Conservation (phyloP, 2,797 vertebrate genomes). For the Etheostoma perlongum region DNA sequence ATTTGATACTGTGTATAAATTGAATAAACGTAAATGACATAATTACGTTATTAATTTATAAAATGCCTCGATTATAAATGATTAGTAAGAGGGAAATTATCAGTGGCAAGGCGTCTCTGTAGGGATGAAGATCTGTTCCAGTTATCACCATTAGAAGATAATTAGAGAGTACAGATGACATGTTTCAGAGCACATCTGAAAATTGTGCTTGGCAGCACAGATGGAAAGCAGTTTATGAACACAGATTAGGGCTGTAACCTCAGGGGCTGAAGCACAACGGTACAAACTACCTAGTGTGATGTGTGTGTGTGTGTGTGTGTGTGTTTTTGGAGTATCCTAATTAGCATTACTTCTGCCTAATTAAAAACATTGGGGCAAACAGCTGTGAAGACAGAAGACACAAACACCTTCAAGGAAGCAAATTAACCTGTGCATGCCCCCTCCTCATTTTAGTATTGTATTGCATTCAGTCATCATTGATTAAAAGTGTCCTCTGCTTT, state of each 20-base stretch:
- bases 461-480: too few relatives aligned
- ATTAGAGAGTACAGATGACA: slow-evolving; percentile 42
- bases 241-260: slow-evolving; percentile 42
- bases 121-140: slow-evolving; percentile 29
- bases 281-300: slow-evolving; percentile 5
- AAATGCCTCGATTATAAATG: slow-evolving; percentile 1
- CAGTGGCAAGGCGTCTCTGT: neutral
- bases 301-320: neutral
- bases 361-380: slow-evolving; percentile 42
- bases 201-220: slow-evolving; percentile 23
- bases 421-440: neutral
- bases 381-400: slow-evolving; percentile 43
- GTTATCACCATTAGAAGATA: slow-evolving; percentile 49
- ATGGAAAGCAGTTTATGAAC: slow-evolving; percentile 37
- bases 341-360: slow-evolving; percentile 49
- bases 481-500: slow-evolving; percentile 18
- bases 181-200: slow-evolving; percentile 36
- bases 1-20: neutral
- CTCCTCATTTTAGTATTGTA: too few relatives aligned
- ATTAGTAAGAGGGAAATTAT: slow-evolving; percentile 2
- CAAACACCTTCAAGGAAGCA: neutral
- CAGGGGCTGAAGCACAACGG: slow-evolving; percentile 27
- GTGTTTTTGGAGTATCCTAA: slow-evolving; percentile 22
- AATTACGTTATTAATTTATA: slow-evolving; percentile 19
- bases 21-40: neutral